phyloP scores from a whole-genome alignment of 2,797 vertebrate genomes.

The Benthosema pterotum region DNA sequence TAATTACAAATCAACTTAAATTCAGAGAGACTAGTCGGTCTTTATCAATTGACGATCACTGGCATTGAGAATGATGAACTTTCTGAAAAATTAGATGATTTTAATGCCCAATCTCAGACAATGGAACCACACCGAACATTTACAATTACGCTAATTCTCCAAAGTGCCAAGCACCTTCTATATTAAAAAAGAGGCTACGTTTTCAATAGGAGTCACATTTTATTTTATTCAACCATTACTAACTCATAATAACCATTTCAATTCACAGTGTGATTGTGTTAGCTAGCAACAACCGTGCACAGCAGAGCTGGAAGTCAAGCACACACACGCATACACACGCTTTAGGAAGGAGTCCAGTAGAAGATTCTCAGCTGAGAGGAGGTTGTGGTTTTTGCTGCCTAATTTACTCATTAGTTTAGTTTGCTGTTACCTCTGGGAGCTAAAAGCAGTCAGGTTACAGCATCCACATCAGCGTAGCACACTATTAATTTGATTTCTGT shows the following conservation, averaged over 20 bases:
- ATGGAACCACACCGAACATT: no score
- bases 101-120: no score
- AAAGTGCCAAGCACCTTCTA: no score
- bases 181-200: no score
- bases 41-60: no score
- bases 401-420: constrained; percentile 4
- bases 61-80: no score
- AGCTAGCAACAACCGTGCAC: constrained; percentile 36
- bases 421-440: not conserved
- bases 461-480: constrained; percentile 13
- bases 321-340: constrained; percentile 38
- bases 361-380: not conserved
- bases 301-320: constrained; percentile 48
- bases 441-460: constrained; percentile 9
- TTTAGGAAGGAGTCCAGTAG: constrained; percentile 32
- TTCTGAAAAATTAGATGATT: no score
- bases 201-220: no score
- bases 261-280: constrained; percentile 41
- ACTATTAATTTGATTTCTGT: constrained; percentile 2
- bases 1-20: no score
- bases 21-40: no score
- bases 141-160: no score
- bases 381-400: constrained; percentile 32
- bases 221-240: no score
- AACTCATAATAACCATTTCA: constrained; percentile 31